A percentile compares a stretch with the other conserved stretches of the same genome.
phyloP scores from a whole-genome alignment of 37 sponge, comb jelly and placozoan genomes.

The Ianthella basta region DNA sequence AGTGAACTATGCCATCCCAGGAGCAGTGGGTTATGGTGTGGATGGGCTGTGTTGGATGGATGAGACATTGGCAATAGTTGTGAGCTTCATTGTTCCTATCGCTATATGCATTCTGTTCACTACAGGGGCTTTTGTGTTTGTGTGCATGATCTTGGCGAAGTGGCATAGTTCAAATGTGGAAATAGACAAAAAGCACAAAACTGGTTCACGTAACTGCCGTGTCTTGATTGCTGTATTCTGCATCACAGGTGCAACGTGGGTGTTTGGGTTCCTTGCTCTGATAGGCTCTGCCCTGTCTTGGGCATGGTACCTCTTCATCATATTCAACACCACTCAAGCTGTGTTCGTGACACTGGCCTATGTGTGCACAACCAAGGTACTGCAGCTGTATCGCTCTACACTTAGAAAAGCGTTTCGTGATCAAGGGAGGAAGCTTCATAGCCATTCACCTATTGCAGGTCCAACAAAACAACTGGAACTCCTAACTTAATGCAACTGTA shows the following conservation, averaged over 20 bases:
- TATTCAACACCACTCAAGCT: constrained; percentile 62
- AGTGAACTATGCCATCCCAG: constrained; percentile 42
- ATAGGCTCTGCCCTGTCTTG: constrained; percentile 8
- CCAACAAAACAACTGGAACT: no score
- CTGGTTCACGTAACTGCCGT: background rate
- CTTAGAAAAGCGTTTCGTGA: no score
- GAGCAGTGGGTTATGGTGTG: constrained; percentile 50
- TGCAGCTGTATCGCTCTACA: background rate
- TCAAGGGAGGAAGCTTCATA: no score
- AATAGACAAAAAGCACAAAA: no score
- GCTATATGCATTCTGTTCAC: constrained; percentile 38
- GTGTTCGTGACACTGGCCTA: constrained; percentile 35
- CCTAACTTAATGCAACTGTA: no score
- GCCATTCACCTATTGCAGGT: no score
- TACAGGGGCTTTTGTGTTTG: background rate
- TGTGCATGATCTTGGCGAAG: background rate
- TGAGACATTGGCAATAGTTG: constrained; percentile 30
- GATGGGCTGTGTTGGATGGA: constrained; percentile 58
- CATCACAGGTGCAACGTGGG: constrained; percentile 53
- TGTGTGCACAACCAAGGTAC: constrained; percentile 28
- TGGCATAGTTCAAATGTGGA: background rate
- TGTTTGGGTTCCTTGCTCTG: constrained; percentile 63
- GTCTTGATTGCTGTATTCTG: constrained; percentile 22
- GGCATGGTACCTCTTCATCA: constrained; percentile 67
- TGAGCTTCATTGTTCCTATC: constrained; percentile 48